Evolutionary conservation across 2,113 vertebrate species (phyloP).

Genomic region (Tragulus kanchil): DNA sequence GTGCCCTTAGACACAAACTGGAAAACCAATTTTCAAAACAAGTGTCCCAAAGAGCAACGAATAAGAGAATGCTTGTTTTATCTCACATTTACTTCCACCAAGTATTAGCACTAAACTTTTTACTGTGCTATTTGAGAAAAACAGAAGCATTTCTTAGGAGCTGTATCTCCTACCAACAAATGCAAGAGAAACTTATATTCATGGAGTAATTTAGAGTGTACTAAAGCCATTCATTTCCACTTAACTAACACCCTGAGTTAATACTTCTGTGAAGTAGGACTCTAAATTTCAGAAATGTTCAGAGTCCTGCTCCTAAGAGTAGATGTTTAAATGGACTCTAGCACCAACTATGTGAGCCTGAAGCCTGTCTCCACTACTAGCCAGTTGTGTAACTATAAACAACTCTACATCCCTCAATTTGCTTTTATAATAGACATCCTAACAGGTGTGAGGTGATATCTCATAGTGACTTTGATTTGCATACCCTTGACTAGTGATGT

Average conservation of each 20-base stretch:
- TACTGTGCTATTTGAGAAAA: conserved; percentile 34
- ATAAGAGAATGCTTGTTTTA: not conserved
- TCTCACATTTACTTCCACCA: not conserved
- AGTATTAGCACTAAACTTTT: conserved; percentile 19
- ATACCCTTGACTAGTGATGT: no score
- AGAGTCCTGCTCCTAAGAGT: not conserved
- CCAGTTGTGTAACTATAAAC: not conserved
- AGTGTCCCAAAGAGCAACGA: not conserved
- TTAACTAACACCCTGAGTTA: not conserved
- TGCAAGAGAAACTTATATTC: not conserved
- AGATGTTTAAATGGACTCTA: not conserved
- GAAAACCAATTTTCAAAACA: conserved; percentile 37
- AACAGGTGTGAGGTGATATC: no score
- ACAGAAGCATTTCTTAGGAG: not conserved
- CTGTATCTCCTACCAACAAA: not conserved
- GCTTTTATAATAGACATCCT: no score
- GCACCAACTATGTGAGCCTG: not conserved
- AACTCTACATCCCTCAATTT: not conserved
- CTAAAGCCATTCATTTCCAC: not conserved
- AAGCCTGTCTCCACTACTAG: not conserved
- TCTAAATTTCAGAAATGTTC: conserved; percentile 17
- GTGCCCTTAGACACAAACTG: not conserved
- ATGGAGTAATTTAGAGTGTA: not conserved
- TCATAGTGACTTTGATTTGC: no score
- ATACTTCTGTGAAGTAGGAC: not conserved